phyloP scores from a whole-genome alignment of 1,140 invertebrate genomes.

The Macrobrachium nipponense region DNA sequence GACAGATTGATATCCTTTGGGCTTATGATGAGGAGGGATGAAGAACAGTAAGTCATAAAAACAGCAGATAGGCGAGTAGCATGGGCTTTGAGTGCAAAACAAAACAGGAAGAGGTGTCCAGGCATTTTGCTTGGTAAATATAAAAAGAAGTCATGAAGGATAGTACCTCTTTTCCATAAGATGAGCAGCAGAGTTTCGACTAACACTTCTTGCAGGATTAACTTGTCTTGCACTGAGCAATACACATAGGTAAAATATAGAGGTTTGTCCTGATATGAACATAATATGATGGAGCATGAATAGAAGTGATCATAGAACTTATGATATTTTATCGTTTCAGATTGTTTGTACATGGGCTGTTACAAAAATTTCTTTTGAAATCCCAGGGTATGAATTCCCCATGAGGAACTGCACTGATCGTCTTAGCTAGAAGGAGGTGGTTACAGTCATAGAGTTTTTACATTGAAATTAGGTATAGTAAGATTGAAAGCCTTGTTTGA shows the following conservation, averaged over 20 bases:
- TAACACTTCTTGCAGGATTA: not conserved
- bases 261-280: not conserved
- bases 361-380: slow-evolving; percentile 56
- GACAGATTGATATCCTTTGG: too few relatives aligned
- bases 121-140: too few relatives aligned
- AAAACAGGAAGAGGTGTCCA: too few relatives aligned
- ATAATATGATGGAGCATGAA: not conserved
- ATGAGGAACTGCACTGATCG: slow-evolving; percentile 56
- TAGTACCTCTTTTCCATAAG: too few relatives aligned
- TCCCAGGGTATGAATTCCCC: slow-evolving; percentile 50
- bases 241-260: not conserved
- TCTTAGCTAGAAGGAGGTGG: slow-evolving; percentile 21
- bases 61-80: too few relatives aligned
- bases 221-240: too few relatives aligned
- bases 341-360: slow-evolving; percentile 49
- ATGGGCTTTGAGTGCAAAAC: too few relatives aligned
- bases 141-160: too few relatives aligned
- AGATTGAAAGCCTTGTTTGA: too few relatives aligned
- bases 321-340: slow-evolving; percentile 29
- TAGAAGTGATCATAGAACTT: not conserved
- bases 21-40: too few relatives aligned
- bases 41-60: too few relatives aligned
- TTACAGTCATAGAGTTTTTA: not conserved
- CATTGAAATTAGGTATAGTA: too few relatives aligned
- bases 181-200: not conserved